A percentile compares a stretch with the other conserved stretches of the same genome.
phyloP scores from a whole-genome alignment of 2,113 vertebrate species.

The Stegostoma tigrinum region DNA sequence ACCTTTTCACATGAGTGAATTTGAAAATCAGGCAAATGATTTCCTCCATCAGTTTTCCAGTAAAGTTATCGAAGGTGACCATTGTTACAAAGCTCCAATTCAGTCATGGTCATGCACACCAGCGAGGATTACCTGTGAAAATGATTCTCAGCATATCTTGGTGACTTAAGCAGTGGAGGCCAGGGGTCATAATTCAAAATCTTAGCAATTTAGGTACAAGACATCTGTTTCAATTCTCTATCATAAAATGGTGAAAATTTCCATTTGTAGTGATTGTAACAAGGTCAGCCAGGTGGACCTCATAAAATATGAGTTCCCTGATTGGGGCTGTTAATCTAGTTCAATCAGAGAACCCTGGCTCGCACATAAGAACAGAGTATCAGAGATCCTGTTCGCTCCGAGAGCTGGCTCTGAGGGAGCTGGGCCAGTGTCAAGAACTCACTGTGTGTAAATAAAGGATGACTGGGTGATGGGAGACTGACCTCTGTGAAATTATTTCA shows the following conservation, averaged over 20 bases:
- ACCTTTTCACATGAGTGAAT: not conserved
- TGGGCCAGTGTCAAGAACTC: too few relatives aligned
- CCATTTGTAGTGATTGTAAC: not conserved
- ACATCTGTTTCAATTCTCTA: not conserved
- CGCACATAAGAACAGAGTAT: too few relatives aligned
- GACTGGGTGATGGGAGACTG: too few relatives aligned
- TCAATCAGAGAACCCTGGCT: too few relatives aligned
- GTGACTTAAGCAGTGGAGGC: not conserved
- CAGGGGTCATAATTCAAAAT: not conserved
- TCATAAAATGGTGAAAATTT: not conserved
- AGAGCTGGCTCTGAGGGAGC: too few relatives aligned
- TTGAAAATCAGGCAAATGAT: not conserved
- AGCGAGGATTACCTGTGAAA: not conserved
- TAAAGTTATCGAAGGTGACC: not conserved
- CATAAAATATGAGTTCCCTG: too few relatives aligned
- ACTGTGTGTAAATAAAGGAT: too few relatives aligned
- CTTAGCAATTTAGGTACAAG: not conserved
- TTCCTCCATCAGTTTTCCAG: not conserved
- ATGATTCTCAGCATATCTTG: not conserved
- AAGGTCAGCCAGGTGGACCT: too few relatives aligned
- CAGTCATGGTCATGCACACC: not conserved
- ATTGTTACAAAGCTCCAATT: not conserved
- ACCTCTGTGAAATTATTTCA: too few relatives aligned
- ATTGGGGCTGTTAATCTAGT: too few relatives aligned
- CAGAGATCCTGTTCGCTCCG: too few relatives aligned